Conservation (phyloP, 2,797 vertebrate genomes). For the Coendou prehensilis region DNA sequence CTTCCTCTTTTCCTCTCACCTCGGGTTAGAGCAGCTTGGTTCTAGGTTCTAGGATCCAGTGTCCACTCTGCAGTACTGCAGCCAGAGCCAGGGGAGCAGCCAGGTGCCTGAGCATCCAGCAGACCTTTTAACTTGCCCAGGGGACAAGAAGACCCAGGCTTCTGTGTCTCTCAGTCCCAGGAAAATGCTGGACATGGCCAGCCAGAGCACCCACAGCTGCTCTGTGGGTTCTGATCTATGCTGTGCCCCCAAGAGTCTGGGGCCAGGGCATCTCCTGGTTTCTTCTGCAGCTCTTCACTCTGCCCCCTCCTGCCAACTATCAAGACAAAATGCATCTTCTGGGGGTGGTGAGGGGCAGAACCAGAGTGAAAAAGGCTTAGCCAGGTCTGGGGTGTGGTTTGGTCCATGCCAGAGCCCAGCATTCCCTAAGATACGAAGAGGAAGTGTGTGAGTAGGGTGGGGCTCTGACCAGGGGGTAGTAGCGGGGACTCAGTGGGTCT, state of each 20-base stretch:
- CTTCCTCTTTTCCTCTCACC: neutral
- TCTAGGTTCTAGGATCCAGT: conserved; percentile 29
- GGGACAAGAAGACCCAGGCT: conserved; percentile 1
- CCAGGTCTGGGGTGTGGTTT: neutral
- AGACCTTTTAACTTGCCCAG: neutral
- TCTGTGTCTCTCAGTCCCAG: neutral
- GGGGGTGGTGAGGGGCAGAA: neutral
- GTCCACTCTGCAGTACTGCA: neutral
- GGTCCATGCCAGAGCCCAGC: neutral
- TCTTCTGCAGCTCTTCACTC: neutral
- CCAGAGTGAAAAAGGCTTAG: neutral
- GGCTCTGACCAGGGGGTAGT: neutral
- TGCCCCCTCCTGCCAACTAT: neutral
- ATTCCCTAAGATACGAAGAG: neutral
- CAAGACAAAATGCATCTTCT: neutral
- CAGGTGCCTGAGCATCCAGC: neutral
- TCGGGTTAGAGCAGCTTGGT: neutral
- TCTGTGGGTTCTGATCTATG: neutral
- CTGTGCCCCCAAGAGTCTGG: neutral
- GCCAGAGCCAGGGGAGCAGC: neutral
- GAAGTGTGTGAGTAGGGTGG: neutral
- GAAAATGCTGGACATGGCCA: neutral
- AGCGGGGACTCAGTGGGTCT: neutral
- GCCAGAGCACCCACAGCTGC: neutral
- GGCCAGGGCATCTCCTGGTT: neutral